Percentiles rank a stretch among this genome's conserved stretches.
Evolutionary conservation across 2,888 invertebrate species (phyloP).

Genomic region (Tenthredo livida): DNA sequence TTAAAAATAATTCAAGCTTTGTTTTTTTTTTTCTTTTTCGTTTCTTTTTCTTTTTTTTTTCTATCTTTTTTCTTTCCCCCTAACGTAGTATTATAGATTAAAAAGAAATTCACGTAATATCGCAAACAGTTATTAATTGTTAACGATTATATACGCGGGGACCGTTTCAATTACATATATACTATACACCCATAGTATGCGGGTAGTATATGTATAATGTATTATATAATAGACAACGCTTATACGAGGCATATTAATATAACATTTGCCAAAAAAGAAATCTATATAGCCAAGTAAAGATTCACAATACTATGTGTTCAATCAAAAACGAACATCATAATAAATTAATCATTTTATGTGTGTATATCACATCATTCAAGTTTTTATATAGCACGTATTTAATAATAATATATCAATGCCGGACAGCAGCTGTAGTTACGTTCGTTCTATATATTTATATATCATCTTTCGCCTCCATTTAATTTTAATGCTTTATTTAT

Average conservation of each 20-base stretch:
- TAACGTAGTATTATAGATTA: conserved; percentile 61
- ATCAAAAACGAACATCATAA: conserved; percentile 64
- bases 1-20: conserved; percentile 72
- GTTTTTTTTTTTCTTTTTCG: too few relatives aligned
- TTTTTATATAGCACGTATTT: conserved; percentile 57
- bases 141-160: conserved; percentile 64
- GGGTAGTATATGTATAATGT: conserved; percentile 17
- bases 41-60: too few relatives aligned
- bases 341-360: conserved; percentile 53
- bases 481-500: conserved; percentile 42
- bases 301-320: conserved; percentile 65
- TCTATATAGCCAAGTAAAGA: conserved; percentile 61
- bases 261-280: conserved; percentile 68
- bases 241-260: conserved; percentile 63
- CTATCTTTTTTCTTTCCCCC: conserved; percentile 57
- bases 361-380: conserved; percentile 52
- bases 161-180: conserved; percentile 68
- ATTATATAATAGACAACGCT: conserved; percentile 56
- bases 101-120: neutral
- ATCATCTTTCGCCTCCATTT: conserved; percentile 41
- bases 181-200: conserved; percentile 64
- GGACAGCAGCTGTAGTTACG: neutral
- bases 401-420: conserved; percentile 53
- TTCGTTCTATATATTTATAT: conserved; percentile 18
- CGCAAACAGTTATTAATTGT: conserved; percentile 10